Evolutionary conservation across 2,113 vertebrate genomes (phyloP).

Genomic region (Mesembrinibis cayennensis): DNA sequence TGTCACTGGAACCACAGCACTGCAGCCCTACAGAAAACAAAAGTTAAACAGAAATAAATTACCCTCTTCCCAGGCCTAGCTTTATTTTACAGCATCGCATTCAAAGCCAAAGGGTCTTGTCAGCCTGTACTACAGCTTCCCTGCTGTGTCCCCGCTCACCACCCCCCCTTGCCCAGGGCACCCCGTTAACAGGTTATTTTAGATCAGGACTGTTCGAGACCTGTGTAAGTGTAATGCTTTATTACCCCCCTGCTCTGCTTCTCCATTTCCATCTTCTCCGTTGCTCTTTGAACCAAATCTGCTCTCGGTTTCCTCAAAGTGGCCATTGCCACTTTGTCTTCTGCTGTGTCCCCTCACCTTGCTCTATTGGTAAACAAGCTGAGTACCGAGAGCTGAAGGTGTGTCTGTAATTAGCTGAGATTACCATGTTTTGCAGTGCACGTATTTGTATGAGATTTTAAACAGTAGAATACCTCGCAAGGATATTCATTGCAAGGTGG

Average conservation of each 20-base stretch:
- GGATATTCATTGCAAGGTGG: not conserved
- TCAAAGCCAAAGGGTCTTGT: not conserved
- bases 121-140: not conserved
- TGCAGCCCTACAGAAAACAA: not conserved
- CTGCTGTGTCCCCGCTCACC: not conserved
- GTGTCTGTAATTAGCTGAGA: rapidly evolving
- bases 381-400: no score
- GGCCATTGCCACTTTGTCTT: not conserved
- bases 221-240: not conserved
- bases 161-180: not conserved
- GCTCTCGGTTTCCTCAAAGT: not conserved
- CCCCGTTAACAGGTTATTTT: rapidly evolving
- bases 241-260: not conserved
- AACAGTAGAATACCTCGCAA: rapidly evolving
- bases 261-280: not conserved
- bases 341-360: not conserved
- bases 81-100: rapidly evolving
- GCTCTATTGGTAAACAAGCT: not conserved
- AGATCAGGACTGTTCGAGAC: not conserved
- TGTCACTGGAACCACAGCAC: rapidly evolving
- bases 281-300: not conserved
- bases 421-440: rapidly evolving
- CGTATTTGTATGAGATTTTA: rapidly evolving
- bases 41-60: not conserved
- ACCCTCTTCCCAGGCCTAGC: not conserved